Evolutionary conservation across 2,797 vertebrate genomes (phyloP), one percentile per base, ranked within the genome.

Genomic region (Poliocrania exsul): DNA sequence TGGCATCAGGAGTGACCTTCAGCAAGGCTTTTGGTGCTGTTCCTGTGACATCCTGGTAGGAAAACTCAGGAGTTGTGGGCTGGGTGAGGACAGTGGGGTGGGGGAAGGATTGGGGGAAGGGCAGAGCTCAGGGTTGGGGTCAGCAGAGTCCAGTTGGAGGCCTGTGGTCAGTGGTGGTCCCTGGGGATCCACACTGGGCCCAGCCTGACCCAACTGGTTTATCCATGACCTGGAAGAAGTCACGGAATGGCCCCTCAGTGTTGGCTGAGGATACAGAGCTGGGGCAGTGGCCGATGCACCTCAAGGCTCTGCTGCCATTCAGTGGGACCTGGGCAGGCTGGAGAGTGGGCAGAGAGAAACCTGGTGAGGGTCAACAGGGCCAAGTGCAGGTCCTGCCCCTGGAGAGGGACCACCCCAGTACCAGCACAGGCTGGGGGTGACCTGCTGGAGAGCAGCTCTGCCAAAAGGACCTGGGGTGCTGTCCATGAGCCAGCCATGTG

Each of bases 11-110:
- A 13, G 8, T 44, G 71, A 28, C 44, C 50, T 40, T 2, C 64
- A 51, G 64, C 64, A 50, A 50, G 42, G 42, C 28, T 33, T n/a
- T 69, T 64, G 35, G 16, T 11, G 18, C 37, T 31, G 15, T 20
- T 44, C 28, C 44, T 3, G 4, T 42, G 47, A 8, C 26, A n/a
- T 16, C 44, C 28, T 10, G 0, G 0, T 9, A 9, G 56, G 62
- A 1, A 13, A 51, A 11, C 37, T 29, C 2, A 12, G 57, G 37
- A 50, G 62, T 16, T 29, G 26, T 10, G 42, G 62, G 31, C 35
- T 70, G 19, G 29, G 23, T 15, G 40, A 38, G 57, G 25, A 1
- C 1, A 8, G 17, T 17, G 5, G 26, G 54, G 33, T 29, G 26
- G 6, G 37, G 31, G 13, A 35, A 35, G 10, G 15, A 18, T 26